A percentile compares a stretch with the other conserved stretches of the same genome.
These are phyloP conservation scores for Setophaga petechia DNA, from an alignment of 2,113 vertebrate species.

Conservation along the genomic window DNA sequence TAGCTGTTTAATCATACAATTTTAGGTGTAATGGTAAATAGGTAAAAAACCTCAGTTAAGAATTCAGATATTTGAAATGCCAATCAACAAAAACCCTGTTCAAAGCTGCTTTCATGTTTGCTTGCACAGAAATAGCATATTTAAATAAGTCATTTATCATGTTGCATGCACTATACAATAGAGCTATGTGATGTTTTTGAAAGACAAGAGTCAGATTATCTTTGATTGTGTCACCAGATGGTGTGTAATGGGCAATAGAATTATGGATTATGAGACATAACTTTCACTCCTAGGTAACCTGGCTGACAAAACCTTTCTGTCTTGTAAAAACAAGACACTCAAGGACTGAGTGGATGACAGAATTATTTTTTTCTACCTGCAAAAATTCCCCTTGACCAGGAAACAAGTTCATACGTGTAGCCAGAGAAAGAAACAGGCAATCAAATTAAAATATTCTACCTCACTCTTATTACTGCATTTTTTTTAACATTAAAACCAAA, in stretches of 20 bases:
- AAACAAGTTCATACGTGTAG: constrained; percentile 60
- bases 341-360: constrained; percentile 35
- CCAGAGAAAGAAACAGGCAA: constrained; percentile 22
- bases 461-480: constrained; percentile 3
- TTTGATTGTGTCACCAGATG: constrained; percentile 70
- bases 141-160: constrained; percentile 23
- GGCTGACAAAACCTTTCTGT: constrained; percentile 44
- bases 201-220: constrained; percentile 69
- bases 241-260: constrained; percentile 46
- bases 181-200: constrained; percentile 37
- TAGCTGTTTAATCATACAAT: background rate
- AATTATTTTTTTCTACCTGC: constrained; percentile 46
- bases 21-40: background rate
- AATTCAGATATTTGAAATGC: background rate
- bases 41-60: background rate
- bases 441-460: constrained; percentile 38
- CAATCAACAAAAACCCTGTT: background rate
- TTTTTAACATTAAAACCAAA: background rate
- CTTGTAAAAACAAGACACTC: constrained; percentile 56
- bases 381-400: constrained; percentile 64
- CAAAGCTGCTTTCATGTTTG: background rate
- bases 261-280: constrained; percentile 54
- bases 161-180: background rate
- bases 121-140: background rate
- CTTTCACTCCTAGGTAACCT: constrained; percentile 72